phyloP scores from a whole-genome alignment of 2,113 vertebrate species.

The Poeciliopsis retropinna region DNA sequence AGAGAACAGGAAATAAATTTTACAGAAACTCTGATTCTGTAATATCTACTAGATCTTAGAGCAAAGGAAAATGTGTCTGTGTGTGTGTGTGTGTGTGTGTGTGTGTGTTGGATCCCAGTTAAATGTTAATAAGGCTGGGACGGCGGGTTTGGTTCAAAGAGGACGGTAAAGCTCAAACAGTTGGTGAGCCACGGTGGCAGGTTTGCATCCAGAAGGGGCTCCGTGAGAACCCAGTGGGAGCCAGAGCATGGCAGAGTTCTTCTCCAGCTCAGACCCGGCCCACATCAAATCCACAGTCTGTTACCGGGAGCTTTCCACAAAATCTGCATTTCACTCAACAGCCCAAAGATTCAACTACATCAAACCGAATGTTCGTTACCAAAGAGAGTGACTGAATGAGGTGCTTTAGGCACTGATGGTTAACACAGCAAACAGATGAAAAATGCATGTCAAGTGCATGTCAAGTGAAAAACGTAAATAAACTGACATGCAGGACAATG shows the following conservation, averaged over 20 bases:
- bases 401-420: no score
- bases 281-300: slow-evolving; percentile 48
- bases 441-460: slow-evolving; percentile 1
- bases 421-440: no score
- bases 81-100: not conserved
- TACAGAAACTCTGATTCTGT: not conserved
- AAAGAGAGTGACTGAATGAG: no score
- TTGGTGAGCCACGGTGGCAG: slow-evolving; percentile 66
- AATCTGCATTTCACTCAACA: slow-evolving; percentile 26
- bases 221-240: slow-evolving; percentile 66
- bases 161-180: slow-evolving; percentile 72
- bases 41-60: slow-evolving; percentile 2
- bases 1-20: no score
- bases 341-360: slow-evolving; percentile 7
- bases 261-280: slow-evolving; percentile 53
- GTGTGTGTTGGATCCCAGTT: slow-evolving; percentile 22
- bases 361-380: slow-evolving; percentile 9
- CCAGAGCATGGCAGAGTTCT: slow-evolving; percentile 40
- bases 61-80: slow-evolving; percentile 19
- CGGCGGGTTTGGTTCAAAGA: slow-evolving; percentile 28
- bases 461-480: slow-evolving; percentile 28
- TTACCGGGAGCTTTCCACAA: slow-evolving; percentile 29
- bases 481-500: slow-evolving; percentile 32
- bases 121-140: slow-evolving; percentile 11
- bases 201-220: slow-evolving; percentile 77